These are phyloP conservation scores for Unio delphinus DNA, from an alignment of 2,888 invertebrate species.

Conservation along the genomic window DNA sequence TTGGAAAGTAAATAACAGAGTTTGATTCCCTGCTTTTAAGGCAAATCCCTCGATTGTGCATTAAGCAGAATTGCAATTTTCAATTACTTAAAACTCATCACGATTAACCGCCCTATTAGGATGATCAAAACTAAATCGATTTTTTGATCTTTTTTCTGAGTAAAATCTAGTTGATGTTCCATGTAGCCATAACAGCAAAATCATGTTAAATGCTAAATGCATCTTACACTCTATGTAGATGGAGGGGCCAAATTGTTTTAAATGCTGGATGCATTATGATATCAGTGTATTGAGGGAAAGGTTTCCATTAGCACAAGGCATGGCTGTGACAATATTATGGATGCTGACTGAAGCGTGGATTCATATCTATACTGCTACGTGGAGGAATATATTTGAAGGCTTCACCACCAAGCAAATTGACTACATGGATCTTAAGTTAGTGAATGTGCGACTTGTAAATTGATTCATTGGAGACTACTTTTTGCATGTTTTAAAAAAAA, in stretches of 20 bases:
- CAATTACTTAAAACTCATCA: slow-evolving; percentile 54
- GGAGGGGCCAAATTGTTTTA: slow-evolving; percentile 44
- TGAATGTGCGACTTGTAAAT: too few relatives aligned
- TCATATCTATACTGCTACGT: too few relatives aligned
- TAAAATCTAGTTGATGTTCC: slow-evolving; percentile 48
- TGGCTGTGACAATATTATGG: too few relatives aligned
- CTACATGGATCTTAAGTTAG: too few relatives aligned
- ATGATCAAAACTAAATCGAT: slow-evolving; percentile 56
- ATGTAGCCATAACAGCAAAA: slow-evolving; percentile 50
- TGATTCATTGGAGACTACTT: too few relatives aligned
- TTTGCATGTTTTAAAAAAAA: too few relatives aligned
- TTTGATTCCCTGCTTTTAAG: slow-evolving; percentile 19
- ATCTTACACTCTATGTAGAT: slow-evolving; percentile 34
- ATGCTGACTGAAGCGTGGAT: too few relatives aligned
- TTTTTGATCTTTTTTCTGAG: slow-evolving; percentile 53
- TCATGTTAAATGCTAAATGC: slow-evolving; percentile 56
- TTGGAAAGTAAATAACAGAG: slow-evolving; percentile 33
- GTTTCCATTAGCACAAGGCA: too few relatives aligned
- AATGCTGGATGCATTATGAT: slow-evolving; percentile 20
- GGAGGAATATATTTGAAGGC: too few relatives aligned
- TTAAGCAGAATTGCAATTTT: slow-evolving; percentile 56
- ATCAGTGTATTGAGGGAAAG: too few relatives aligned
- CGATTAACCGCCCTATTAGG: slow-evolving; percentile 54
- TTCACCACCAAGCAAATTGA: too few relatives aligned
- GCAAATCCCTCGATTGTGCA: slow-evolving; percentile 48